Base-by-base conservation (phyloP, 2,113 vertebrate species). In the Progne subis region DNA sequence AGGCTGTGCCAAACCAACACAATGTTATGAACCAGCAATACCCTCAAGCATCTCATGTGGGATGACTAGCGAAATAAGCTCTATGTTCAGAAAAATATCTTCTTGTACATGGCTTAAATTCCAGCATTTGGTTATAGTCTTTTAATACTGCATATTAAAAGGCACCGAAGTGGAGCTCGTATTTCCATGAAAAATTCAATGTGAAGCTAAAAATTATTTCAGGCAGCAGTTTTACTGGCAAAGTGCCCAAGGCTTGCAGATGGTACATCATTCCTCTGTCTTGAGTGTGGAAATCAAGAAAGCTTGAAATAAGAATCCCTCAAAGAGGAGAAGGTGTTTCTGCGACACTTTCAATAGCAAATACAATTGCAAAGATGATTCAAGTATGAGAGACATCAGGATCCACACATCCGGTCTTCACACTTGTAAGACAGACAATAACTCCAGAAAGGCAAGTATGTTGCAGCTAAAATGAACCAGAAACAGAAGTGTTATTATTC, bases 341-440 rank as follows among this genome's bases (percentile, higher is more conserved):
- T 95, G 63, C 74, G 86, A 65, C 59, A 82, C 84, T 95, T 87
- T 57, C 49, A 87, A 56, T 46, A 65, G 83, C 70, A 89, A 81
- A 94, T 92, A 61, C 23, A 82, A 60, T 37, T 37, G 34, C 24
- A 60, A 60, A 60, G 87, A 80, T n/a, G 61, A 91, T 79, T 92
- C 70, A 65, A 91, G 77, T 75, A 60, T 75, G 81, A 94, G 53
- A 87, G 74, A 69, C 57, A n/a, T 89, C 57, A 79, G 41, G 15
- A 89, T 76, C 39, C 53, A 82, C 46, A 59, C 78, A 94, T 85
- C 87, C 94, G 94, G 49, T 89, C 61, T 96, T 80, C 65, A 91
- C 34, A 70, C 82, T 23, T 69, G 70, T 59, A 37, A 77, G 72
- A 86, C 14, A 60, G 37, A 77, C 25, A 74, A 18, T 59, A 94